A percentile compares a stretch with the other conserved stretches of the same genome.
These are phyloP conservation scores for Stenotaenia linearis DNA, from an alignment of 2,888 invertebrate species.

Conservation along the genomic window DNA sequence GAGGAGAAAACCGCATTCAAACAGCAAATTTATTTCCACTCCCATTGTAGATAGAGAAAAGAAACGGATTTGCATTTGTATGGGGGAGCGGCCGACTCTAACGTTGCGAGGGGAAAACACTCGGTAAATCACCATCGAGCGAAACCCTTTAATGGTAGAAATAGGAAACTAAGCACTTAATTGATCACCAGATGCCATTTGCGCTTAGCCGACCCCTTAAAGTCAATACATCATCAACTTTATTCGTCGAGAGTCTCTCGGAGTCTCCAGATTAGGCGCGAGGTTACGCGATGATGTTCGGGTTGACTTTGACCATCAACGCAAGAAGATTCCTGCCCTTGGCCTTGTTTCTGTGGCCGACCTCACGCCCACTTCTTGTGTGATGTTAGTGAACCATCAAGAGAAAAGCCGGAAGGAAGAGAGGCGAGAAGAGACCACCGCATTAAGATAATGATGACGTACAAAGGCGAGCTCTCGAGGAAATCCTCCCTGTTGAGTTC, in stretches of 20 bases:
- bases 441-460: slow-evolving; percentile 26
- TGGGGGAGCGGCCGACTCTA: neutral
- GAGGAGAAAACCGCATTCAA: neutral
- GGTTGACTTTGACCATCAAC: neutral
- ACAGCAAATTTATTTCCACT: neutral
- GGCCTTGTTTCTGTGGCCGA: slow-evolving; percentile 21
- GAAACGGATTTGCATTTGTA: neutral
- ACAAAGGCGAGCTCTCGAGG: slow-evolving; percentile 12
- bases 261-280: too few species aligned
- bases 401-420: slow-evolving; percentile 24
- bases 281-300: neutral
- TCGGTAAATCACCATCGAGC: neutral
- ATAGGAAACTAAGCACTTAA: neutral
- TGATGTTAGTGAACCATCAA: slow-evolving; percentile 3
- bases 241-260: neutral
- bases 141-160: neutral
- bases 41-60: neutral
- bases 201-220: neutral
- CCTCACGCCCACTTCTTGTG: slow-evolving; percentile 7
- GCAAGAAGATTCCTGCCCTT: slow-evolving; percentile 14
- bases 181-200: neutral
- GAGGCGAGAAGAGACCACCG: slow-evolving; percentile 8
- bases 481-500: neutral
- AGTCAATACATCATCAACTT: neutral
- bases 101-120: neutral